Evolutionary conservation across 2,797 vertebrate species (phyloP), one percentile per base, ranked within the genome.

Genomic region (Champsocephalus gunnari): DNA sequence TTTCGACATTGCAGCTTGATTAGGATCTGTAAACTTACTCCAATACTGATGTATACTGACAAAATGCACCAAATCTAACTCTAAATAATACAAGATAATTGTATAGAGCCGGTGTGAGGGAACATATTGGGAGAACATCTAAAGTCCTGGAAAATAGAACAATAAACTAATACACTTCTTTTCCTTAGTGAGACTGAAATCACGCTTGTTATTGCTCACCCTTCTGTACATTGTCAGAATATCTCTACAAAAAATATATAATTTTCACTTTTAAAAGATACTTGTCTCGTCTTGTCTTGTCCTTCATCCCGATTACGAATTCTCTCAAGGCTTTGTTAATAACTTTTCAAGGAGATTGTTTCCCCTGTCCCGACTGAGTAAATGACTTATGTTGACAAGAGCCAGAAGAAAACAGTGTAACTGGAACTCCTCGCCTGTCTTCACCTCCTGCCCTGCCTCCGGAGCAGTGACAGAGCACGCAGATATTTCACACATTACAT

Each of bases 401-500:
- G 81, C 60, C 86, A 92, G 87, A 87, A 87, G 89, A 90, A 94
- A 92, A 88, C 54, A 43, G 71, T 77, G 79, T 84, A 93, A 90
- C 89, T 73, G 64, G 66, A 87, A 84, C 91, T 91, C 88, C 79
- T 66, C 41, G 66, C 87, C 89, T 89, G 65, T 89, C 91, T 51
- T 84, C 90, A 74, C 88, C 83, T 82, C 86, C 85, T 87, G 87
- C 85, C 80, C 50, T 71, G 71, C 81, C 90, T 81, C 87, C 73
- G 69, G 88, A 86, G 83, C 84, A 74, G 11, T 87, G 91, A 86
- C 92, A 92, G 81, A 62, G 54, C 5, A 2, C 61, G 32, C 82
- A 89, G 83, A 88, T 65, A 80, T 84, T 95, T 94, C 93, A 89
- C 94, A 94, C 87, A 60, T 87, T 75, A 75, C 79, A 80, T 66